Conservation (phyloP, 2,113 vertebrate species). For the Neolamprologus hecqui region DNA sequence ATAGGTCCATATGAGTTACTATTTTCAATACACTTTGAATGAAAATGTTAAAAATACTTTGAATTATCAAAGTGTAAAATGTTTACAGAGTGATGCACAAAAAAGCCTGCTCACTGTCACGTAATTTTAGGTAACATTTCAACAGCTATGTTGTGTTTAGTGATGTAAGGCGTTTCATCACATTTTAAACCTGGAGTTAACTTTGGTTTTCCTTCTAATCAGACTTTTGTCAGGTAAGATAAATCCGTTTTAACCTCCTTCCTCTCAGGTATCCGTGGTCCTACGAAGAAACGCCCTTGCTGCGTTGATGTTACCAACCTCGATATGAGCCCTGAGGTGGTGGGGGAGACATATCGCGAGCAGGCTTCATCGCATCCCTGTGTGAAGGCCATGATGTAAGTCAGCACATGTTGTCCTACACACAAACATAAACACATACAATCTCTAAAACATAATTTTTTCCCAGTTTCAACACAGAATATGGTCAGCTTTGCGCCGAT, state of each 20-base stretch:
- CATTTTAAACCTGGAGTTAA: neutral
- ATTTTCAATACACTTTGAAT: neutral
- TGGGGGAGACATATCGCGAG: neutral
- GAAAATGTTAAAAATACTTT: neutral
- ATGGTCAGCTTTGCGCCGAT: neutral
- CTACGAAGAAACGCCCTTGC: neutral
- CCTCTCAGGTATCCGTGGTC: neutral
- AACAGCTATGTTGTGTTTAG: neutral
- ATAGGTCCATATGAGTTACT: neutral
- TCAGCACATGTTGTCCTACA: neutral
- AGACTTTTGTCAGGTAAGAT: neutral
- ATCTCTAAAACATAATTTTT: rapidly evolving
- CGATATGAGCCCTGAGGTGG: neutral
- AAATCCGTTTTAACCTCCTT: neutral
- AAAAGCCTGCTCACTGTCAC: neutral
- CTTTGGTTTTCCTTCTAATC: neutral
- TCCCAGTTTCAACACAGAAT: neutral
- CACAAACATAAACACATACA: neutral
- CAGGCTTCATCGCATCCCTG: neutral
- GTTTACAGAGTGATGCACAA: neutral
- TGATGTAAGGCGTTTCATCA: neutral
- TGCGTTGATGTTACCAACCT: neutral
- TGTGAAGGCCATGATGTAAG: neutral
- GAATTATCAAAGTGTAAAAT: neutral
- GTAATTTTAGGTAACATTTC: neutral